phyloP scores from a whole-genome alignment of 2,797 vertebrate genomes.

The Merluccius polli region DNA sequence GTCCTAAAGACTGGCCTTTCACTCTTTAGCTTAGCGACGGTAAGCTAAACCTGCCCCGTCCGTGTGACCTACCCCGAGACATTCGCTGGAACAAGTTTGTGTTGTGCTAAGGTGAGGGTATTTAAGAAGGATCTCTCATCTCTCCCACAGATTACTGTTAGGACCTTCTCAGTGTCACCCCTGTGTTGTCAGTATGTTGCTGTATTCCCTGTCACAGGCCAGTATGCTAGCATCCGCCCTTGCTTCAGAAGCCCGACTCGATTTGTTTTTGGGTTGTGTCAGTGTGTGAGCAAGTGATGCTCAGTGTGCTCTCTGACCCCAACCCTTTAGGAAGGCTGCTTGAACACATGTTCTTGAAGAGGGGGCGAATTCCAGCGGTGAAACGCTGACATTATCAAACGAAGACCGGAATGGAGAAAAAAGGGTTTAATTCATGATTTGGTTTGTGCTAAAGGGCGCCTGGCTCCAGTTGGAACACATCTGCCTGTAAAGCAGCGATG shows the following conservation, averaged over 20 bases:
- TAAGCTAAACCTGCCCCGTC: neutral
- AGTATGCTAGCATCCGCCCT: neutral
- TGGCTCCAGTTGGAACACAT: slow-evolving; percentile 19
- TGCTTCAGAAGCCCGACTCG: neutral
- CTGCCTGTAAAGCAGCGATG: slow-evolving; percentile 16
- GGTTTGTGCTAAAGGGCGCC: slow-evolving; percentile 11
- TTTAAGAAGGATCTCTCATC: neutral
- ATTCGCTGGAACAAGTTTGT: neutral
- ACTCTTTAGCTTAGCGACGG: slow-evolving; percentile 9
- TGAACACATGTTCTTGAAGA: neutral
- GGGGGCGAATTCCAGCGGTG: slow-evolving; percentile 4
- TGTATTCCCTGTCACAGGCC: neutral
- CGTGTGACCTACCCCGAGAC: neutral
- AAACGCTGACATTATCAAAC: slow-evolving; percentile 15
- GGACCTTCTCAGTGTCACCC: neutral
- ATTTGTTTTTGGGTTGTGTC: neutral
- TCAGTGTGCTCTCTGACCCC: neutral
- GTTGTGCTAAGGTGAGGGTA: neutral
- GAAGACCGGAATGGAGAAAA: slow-evolving; percentile 6
- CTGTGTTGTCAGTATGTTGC: neutral
- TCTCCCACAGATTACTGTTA: neutral
- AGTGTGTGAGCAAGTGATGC: neutral
- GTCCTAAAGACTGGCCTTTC: slow-evolving; percentile 48
- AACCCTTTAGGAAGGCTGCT: neutral
- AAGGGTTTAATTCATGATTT: slow-evolving; percentile 26